A percentile compares a stretch with the other conserved stretches of the same genome.
Conservation (phyloP, 30 jellyfish, hydroid and myxozoan genomes). For the Aurelia coerulea region DNA sequence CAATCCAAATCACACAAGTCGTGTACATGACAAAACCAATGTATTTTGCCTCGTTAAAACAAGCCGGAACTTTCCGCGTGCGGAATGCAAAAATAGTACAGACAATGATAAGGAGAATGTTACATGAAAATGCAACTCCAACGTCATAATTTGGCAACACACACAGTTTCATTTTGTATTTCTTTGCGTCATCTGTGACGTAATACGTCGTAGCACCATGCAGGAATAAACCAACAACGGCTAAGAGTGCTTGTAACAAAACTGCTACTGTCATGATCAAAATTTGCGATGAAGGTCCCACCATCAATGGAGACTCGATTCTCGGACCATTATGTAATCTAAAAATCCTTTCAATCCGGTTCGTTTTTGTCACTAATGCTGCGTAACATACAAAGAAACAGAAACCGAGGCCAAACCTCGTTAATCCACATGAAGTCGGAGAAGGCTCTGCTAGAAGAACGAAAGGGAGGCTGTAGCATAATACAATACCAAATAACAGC, state of each 20-base stretch:
- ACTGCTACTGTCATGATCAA: conserved; percentile 50
- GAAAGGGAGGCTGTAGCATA: conserved; percentile 68
- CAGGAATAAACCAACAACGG: conserved; percentile 53
- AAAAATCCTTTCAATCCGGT: conserved; percentile 72
- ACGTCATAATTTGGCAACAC: conserved; percentile 62
- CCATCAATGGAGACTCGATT: conserved; percentile 11
- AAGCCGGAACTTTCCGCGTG: conserved; percentile 86
- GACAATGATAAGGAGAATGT: conserved; percentile 53
- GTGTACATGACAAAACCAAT: conserved; percentile 91
- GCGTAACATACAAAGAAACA: conserved; percentile 82
- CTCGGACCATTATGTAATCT: neutral
- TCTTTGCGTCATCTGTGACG: conserved; percentile 14
- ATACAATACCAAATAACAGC: conserved; percentile 65
- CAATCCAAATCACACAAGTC: conserved; percentile 76
- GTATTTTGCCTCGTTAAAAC: conserved; percentile 89
- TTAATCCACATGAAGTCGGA: conserved; percentile 53
- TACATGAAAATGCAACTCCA: conserved; percentile 59
- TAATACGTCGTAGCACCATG: conserved; percentile 9
- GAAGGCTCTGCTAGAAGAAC: conserved; percentile 74
- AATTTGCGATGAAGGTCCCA: conserved; percentile 69
- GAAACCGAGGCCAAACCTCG: conserved; percentile 88
- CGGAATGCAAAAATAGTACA: conserved; percentile 90
- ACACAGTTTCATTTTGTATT: conserved; percentile 38
- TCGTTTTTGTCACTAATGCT: conserved; percentile 77
- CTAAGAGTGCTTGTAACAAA: conserved; percentile 50